Evolutionary conservation across 2,797 vertebrate species (phyloP), one percentile per base, ranked within the genome.

Genomic region (Kryptopterus vitreolus): DNA sequence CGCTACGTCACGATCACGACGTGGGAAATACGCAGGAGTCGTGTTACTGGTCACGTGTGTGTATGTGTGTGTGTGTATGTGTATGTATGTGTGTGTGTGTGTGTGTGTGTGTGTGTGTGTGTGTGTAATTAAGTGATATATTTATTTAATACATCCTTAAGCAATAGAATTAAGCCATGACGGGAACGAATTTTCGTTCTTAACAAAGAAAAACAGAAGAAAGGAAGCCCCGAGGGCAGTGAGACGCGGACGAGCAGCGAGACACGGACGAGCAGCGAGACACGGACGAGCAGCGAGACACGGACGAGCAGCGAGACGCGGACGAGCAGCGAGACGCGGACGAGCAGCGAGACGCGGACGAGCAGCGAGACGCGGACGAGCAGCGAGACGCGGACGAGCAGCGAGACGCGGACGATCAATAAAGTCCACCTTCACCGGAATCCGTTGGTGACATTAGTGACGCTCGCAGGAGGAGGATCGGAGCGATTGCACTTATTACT

Each of bases 401-500:
- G n/a, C n/a, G n/a, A n/a, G 65, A 58, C 29, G 48, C 43, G 33
- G 61, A 12, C 58, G 52, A 68, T 58, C 24, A 12, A 48, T 46
- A 35, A 31, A 15, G 72, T 76, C 81, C 72, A 79, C 78, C 81
- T 77, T 82, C 78, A 73, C 58, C 26, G 26, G 62, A 77, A 78
- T 86, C 62, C 77, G 70, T 57, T 81, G 58, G 79, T 81, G 80
- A 80, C 79, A 77, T 81, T 85, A 83, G 74, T 80, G 75, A 50
- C 22, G 61, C 70, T 74, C 79, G 46, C 68, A 48, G 58, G 50
- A 18, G 38, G 69, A 77, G 82, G 84, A 88, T 65, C 78, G 77
- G 18, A 81, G 31, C 53, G 33, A 81, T 86, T 79, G 80, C 63
- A 20, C 63, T 77, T 80, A 85, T 83, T 88, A 70, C 66, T 75